Percentiles rank a stretch among this genome's conserved stretches.
Evolutionary conservation across 2,113 vertebrate species (phyloP).

Genomic region (Grantiella picta): DNA sequence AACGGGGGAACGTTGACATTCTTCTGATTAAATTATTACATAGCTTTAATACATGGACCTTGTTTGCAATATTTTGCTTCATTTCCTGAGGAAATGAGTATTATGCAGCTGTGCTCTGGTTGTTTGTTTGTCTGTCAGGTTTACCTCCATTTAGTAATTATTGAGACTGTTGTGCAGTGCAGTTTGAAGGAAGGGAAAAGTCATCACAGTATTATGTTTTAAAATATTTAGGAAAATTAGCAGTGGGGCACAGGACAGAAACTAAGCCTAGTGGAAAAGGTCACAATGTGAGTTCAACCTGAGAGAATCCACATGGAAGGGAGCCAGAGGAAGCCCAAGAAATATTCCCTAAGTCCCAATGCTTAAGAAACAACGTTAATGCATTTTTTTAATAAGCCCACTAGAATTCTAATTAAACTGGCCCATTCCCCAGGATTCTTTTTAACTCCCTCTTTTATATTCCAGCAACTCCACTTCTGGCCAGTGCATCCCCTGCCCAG

Average conservation of each 20-base stretch:
- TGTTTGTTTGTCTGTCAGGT: conserved; percentile 35
- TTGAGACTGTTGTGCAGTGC: neutral
- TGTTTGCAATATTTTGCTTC: conserved; percentile 37
- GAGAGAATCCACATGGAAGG: conserved; percentile 18
- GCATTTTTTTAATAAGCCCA: neutral
- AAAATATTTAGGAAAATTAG: neutral
- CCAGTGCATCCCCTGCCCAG: neutral
- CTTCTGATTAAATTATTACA: conserved; percentile 35
- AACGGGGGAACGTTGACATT: neutral
- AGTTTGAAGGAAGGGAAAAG: neutral
- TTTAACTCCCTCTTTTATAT: neutral
- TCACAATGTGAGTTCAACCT: neutral
- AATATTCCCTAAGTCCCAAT: neutral
- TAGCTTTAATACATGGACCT: neutral
- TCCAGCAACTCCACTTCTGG: neutral
- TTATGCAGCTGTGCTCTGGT: conserved; percentile 44
- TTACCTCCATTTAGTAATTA: neutral
- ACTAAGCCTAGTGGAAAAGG: neutral
- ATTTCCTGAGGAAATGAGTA: conserved; percentile 61
- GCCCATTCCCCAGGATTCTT: neutral
- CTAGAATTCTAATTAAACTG: neutral
- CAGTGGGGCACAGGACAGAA: neutral
- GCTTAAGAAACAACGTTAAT: neutral
- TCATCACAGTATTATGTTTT: neutral
- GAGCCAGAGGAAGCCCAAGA: neutral